Evolutionary conservation across 2,888 invertebrate species (phyloP).

Genomic region (Drosophila lutescens): DNA sequence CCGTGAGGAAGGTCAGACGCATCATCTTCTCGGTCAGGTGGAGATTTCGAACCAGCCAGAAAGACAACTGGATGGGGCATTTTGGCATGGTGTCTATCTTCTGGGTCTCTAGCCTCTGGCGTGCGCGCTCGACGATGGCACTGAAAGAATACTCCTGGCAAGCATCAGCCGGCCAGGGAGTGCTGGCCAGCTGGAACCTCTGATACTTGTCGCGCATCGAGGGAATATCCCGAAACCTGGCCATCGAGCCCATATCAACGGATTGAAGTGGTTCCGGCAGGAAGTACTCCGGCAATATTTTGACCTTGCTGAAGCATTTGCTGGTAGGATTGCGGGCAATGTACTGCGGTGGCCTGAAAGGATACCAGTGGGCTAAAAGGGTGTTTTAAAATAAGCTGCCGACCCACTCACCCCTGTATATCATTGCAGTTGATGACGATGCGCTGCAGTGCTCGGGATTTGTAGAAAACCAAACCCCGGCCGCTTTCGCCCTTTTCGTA

Average conservation of each 20-base stretch:
- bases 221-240: slow-evolving; percentile 83
- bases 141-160: slow-evolving; percentile 87
- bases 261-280: slow-evolving; percentile 86
- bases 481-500: slow-evolving; percentile 82
- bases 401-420: slow-evolving; percentile 72
- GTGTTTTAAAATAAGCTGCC: background rate
- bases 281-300: slow-evolving; percentile 88
- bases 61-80: slow-evolving; percentile 89
- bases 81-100: slow-evolving; percentile 86
- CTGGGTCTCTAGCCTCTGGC: slow-evolving; percentile 79
- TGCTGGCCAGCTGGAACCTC: slow-evolving; percentile 85
- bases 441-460: slow-evolving; percentile 91
- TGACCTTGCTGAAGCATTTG: slow-evolving; percentile 87
- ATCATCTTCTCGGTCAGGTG: slow-evolving; percentile 88
- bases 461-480: slow-evolving; percentile 86
- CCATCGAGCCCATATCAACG: slow-evolving; percentile 85
- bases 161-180: slow-evolving; percentile 88
- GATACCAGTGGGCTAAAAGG: background rate
- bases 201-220: slow-evolving; percentile 80
- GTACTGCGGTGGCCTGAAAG: slow-evolving; percentile 75
- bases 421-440: slow-evolving; percentile 85
- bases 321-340: slow-evolving; percentile 80
- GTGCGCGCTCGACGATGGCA: slow-evolving; percentile 83
- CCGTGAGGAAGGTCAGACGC: slow-evolving; percentile 87
- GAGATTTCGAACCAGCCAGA: slow-evolving; percentile 92